phyloP scores from a whole-genome alignment of 2,888 invertebrate genomes.

The Matsumyia berberina region DNA sequence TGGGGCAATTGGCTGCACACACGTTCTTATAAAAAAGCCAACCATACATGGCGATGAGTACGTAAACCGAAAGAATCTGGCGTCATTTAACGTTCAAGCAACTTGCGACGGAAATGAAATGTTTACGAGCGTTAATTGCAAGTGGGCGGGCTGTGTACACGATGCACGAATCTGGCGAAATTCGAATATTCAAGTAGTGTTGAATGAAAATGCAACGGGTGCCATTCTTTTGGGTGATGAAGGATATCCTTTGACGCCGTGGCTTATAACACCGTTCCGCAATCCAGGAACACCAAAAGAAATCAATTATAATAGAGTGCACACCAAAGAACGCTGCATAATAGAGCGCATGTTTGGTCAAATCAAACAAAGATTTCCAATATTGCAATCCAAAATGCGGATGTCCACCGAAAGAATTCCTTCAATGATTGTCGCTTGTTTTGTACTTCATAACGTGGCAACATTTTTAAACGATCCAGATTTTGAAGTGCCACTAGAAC shows the following conservation, averaged over 20 bases:
- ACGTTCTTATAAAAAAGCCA: conserved; percentile 16
- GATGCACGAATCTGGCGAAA: conserved; percentile 48
- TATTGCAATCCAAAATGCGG: conserved; percentile 32
- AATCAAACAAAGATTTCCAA: conserved; percentile 37
- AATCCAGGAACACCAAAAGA: conserved; percentile 23
- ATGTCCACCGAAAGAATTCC: conserved; percentile 24
- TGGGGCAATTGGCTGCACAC: conserved; percentile 30
- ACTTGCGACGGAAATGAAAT: conserved; percentile 41
- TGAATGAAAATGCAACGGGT: conserved; percentile 47
- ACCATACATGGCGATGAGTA: conserved; percentile 17
- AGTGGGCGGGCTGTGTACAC: conserved; percentile 33
- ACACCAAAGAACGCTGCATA: conserved; percentile 40
- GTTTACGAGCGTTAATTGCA: conserved; percentile 38
- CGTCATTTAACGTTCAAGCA: conserved; percentile 20
- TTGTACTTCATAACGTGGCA: conserved; percentile 20
- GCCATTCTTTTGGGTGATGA: conserved; percentile 56
- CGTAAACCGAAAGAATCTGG: conserved; percentile 3
- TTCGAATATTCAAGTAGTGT: conserved; percentile 12
- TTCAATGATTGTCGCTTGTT: conserved; percentile 33
- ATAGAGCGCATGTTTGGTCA: conserved; percentile 37
- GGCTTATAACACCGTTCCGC: conserved; percentile 50
- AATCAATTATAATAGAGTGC: conserved; percentile 41
- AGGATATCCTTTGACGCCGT: conserved; percentile 30
- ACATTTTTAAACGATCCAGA: background rate
- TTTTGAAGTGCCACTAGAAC: background rate